phyloP scores from a whole-genome alignment of 2,113 vertebrate genomes.

The Macrotis lagotis region DNA sequence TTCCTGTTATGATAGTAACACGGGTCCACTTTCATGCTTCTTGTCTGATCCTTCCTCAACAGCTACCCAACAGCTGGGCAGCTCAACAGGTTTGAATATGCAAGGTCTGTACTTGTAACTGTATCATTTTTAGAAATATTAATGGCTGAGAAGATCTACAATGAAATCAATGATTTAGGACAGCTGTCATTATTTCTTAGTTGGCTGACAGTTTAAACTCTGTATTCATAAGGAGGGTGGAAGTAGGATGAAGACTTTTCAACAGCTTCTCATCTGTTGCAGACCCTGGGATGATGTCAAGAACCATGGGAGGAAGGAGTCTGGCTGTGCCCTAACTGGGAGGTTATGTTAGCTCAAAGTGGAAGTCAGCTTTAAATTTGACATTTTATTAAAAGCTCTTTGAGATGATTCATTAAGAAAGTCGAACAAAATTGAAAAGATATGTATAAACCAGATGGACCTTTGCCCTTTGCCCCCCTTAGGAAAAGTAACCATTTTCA shows the following conservation, averaged over 20 bases:
- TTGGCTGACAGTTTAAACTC: background rate
- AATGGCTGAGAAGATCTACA: background rate
- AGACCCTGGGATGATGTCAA: background rate
- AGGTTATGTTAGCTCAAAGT: slow-evolving; percentile 11
- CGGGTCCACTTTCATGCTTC: background rate
- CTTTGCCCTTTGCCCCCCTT: background rate
- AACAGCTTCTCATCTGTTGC: background rate
- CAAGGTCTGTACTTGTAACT: background rate
- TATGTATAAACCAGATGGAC: background rate
- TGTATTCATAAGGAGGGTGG: background rate
- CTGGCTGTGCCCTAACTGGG: background rate
- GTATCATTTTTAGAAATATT: background rate
- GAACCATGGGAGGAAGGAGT: background rate
- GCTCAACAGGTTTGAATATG: background rate
- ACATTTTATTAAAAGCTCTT: slow-evolving; percentile 26
- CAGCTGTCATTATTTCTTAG: background rate
- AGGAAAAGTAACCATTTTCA: slow-evolving; percentile 30
- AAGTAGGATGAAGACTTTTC: background rate
- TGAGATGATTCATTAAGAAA: background rate
- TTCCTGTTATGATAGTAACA: background rate
- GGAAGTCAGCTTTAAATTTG: background rate
- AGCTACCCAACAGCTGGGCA: background rate
- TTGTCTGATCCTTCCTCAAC: background rate
- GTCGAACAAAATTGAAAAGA: slow-evolving; percentile 13
- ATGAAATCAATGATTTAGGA: background rate